Percentiles rank a stretch among this genome's conserved stretches.
These are phyloP conservation scores for Eulemur mongoz DNA, from an alignment of 2,797 vertebrate species.

Conservation along the genomic window DNA sequence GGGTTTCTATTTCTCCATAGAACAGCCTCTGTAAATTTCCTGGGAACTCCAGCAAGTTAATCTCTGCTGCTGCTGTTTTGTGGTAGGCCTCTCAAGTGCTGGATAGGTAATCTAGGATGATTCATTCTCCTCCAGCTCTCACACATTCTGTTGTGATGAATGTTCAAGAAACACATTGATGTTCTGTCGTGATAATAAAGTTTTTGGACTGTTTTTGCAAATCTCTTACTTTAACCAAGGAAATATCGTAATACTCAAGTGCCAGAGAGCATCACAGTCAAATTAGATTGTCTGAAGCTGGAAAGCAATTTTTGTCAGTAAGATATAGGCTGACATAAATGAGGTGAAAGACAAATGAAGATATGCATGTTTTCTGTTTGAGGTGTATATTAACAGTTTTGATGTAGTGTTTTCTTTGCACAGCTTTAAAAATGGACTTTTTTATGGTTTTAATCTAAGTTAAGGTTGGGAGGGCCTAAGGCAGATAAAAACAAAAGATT, in stretches of 20 bases:
- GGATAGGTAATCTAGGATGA: constrained; percentile 79
- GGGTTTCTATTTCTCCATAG: constrained; percentile 70
- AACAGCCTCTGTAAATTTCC: constrained; percentile 74
- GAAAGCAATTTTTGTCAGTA: constrained; percentile 57
- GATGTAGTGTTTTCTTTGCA: constrained; percentile 50
- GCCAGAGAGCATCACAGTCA: constrained; percentile 61
- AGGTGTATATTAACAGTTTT: constrained; percentile 57
- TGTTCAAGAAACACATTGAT: constrained; percentile 58
- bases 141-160: constrained; percentile 63
- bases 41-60: constrained; percentile 65
- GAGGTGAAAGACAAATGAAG: constrained; percentile 66
- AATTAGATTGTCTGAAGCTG: constrained; percentile 67
- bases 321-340: constrained; percentile 55
- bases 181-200: constrained; percentile 74
- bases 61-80: constrained; percentile 57
- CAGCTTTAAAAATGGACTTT: constrained; percentile 37
- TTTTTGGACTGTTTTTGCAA: constrained; percentile 72
- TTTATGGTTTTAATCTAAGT: constrained; percentile 46
- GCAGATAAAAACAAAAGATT: constrained; percentile 57
- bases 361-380: neutral
- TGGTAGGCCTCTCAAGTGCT: constrained; percentile 63
- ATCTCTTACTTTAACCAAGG: constrained; percentile 72
- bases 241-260: constrained; percentile 54
- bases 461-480: neutral
- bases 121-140: constrained; percentile 64